A percentile compares a stretch with the other conserved stretches of the same genome.
Conservation (phyloP, 2,797 vertebrate species). For the Echiichthys vipera region DNA sequence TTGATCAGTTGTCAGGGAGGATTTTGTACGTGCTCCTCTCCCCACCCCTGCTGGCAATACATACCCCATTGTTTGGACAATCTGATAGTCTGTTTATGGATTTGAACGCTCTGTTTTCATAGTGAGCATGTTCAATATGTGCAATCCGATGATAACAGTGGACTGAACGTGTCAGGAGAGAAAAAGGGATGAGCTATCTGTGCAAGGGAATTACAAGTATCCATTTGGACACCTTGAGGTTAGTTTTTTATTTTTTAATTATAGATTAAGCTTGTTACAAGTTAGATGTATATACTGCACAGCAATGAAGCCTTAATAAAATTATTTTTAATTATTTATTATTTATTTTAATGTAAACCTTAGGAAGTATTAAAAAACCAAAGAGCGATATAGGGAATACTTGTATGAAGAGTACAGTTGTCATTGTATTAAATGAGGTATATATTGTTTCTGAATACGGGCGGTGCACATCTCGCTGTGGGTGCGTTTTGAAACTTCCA, state of each 20-base stretch:
- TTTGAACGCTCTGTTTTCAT: slow-evolving; percentile 33
- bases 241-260: slow-evolving; percentile 34
- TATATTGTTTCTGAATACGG: no score
- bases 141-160: slow-evolving; percentile 25
- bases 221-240: neutral
- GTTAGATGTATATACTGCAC: neutral
- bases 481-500: no score
- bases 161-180: neutral
- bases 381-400: no score
- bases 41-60: slow-evolving; percentile 1
- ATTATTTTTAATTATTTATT: no score
- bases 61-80: slow-evolving; percentile 43
- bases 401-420: no score
- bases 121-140: slow-evolving; percentile 36
- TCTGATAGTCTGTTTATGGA: slow-evolving; percentile 53
- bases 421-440: no score
- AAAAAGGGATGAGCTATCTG: neutral
- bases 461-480: no score
- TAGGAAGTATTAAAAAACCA: no score
- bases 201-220: slow-evolving; percentile 2
- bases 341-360: no score
- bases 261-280: slow-evolving; percentile 9
- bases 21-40: slow-evolving; percentile 17
- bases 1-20: slow-evolving; percentile 40
- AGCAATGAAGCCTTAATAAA: no score